These are phyloP conservation scores for Proterorhinus semilunaris DNA, from an alignment of 2,113 vertebrate species.

Conservation along the genomic window DNA sequence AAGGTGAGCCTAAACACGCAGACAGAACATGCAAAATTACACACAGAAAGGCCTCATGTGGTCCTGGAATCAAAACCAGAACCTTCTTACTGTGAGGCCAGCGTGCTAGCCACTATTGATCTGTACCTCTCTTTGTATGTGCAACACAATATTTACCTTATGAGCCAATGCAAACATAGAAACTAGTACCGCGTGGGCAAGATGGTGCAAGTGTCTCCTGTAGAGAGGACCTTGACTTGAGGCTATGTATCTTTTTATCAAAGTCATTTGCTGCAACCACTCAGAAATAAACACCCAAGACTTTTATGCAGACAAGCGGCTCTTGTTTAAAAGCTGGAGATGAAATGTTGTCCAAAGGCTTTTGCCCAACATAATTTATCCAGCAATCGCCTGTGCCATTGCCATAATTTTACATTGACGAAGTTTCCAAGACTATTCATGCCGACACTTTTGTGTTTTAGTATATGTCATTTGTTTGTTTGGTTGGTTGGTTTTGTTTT, in stretches of 20 bases:
- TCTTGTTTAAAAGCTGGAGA: constrained; percentile 18
- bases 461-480: too few species aligned
- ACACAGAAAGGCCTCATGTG: too few species aligned
- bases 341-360: constrained; percentile 14
- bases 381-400: not conserved
- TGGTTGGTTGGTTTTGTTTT: too few species aligned
- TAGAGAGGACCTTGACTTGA: constrained; percentile 60
- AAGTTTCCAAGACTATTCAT: too few species aligned
- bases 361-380: constrained; percentile 2
- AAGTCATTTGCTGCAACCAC: constrained; percentile 49
- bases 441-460: too few species aligned
- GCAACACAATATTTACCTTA: constrained; percentile 5
- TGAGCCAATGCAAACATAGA: constrained; percentile 19
- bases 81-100: too few species aligned
- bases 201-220: constrained; percentile 40
- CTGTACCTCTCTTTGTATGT: constrained; percentile 1
- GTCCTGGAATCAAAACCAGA: too few species aligned
- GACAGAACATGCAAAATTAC: too few species aligned
- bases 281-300: constrained; percentile 47
- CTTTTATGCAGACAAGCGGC: constrained; percentile 41
- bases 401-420: not conserved
- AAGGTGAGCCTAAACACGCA: too few species aligned
- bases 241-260: constrained; percentile 30
- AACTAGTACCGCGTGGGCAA: constrained; percentile 45
- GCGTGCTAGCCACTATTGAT: not conserved